Conservation (phyloP, 37 sponge, comb jelly and placozoan species). For the Dysidea cf. avara region DNA sequence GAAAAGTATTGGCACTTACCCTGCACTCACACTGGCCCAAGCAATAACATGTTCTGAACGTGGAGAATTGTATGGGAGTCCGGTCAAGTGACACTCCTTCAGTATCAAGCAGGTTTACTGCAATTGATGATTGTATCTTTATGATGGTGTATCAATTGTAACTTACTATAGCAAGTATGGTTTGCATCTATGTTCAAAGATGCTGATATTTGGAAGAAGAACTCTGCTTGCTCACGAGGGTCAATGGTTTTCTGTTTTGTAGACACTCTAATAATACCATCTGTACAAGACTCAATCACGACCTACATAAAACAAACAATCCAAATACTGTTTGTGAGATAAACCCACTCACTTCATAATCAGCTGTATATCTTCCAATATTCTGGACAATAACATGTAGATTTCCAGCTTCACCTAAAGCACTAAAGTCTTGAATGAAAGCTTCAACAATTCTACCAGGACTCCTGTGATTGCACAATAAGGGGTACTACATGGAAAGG, state of each 20-base stretch:
- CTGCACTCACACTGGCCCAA: constrained; percentile 64
- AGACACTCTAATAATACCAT: constrained; percentile 72
- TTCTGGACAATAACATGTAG: constrained; percentile 73
- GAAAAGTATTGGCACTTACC: no score
- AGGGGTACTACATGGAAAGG: background rate
- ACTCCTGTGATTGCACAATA: constrained; percentile 35
- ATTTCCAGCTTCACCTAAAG: constrained; percentile 49
- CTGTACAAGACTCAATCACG: constrained; percentile 58
- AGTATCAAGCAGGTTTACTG: constrained; percentile 56
- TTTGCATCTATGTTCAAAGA: constrained; percentile 55
- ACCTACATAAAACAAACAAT: constrained; percentile 29
- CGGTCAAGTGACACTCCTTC: constrained; percentile 49
- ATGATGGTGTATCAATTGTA: no score
- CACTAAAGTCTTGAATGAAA: constrained; percentile 67
- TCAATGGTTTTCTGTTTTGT: constrained; percentile 42
- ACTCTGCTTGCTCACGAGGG: constrained; percentile 51
- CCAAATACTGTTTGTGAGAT: background rate
- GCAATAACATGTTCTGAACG: constrained; percentile 60
- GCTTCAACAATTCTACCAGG: constrained; percentile 80
- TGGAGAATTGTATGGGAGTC: constrained; percentile 5
- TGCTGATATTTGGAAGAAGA: constrained; percentile 55
- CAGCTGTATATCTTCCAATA: constrained; percentile 64
- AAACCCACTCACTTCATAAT: constrained; percentile 52
- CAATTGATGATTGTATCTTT: no score
- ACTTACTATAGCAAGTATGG: constrained; percentile 70